Evolutionary conservation across 1,140 invertebrate genomes (phyloP).

Genomic region (Drosophila busckii): DNA sequence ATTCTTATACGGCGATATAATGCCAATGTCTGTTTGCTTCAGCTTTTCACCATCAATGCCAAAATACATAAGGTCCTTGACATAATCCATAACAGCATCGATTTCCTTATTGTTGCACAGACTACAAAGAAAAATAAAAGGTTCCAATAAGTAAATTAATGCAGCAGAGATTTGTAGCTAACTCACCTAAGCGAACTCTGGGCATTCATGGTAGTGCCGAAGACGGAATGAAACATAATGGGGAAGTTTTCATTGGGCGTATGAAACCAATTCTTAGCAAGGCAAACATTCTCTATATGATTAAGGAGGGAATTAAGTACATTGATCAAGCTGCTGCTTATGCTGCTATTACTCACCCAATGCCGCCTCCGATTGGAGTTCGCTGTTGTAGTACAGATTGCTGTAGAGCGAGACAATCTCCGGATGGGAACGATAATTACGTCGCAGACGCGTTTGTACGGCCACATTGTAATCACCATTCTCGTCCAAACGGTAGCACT

Average conservation of each 20-base stretch:
- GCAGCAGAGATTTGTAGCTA: not conserved
- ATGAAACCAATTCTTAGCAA: slow-evolving; percentile 69
- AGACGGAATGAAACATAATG: slow-evolving; percentile 84
- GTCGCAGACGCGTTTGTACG: slow-evolving; percentile 83
- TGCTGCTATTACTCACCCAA: slow-evolving; percentile 28
- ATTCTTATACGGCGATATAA: slow-evolving; percentile 90
- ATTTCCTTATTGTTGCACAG: slow-evolving; percentile 81
- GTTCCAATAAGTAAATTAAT: not conserved
- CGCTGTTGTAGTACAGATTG: slow-evolving; percentile 83
- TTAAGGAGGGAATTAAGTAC: not conserved
- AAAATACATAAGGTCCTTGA: slow-evolving; percentile 78
- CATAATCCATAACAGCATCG: slow-evolving; percentile 81
- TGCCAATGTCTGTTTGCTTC: slow-evolving; percentile 84
- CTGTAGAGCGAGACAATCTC: slow-evolving; percentile 83
- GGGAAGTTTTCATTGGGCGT: slow-evolving; percentile 80
- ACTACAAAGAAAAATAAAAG: slow-evolving; percentile 9
- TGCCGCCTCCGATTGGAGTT: slow-evolving; percentile 78
- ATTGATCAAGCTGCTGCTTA: no score
- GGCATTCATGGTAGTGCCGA: slow-evolving; percentile 71
- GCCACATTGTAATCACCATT: slow-evolving; percentile 81
- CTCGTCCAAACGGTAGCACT: slow-evolving; percentile 79
- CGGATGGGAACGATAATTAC: slow-evolving; percentile 84
- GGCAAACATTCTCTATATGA: slow-evolving; percentile 34
- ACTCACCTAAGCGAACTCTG: slow-evolving; percentile 56
- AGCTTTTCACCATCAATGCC: slow-evolving; percentile 79